Percentiles rank a stretch among this genome's conserved stretches.
Conservation (phyloP, 2,113 vertebrate genomes). For the Dendrocopos noguchii region DNA sequence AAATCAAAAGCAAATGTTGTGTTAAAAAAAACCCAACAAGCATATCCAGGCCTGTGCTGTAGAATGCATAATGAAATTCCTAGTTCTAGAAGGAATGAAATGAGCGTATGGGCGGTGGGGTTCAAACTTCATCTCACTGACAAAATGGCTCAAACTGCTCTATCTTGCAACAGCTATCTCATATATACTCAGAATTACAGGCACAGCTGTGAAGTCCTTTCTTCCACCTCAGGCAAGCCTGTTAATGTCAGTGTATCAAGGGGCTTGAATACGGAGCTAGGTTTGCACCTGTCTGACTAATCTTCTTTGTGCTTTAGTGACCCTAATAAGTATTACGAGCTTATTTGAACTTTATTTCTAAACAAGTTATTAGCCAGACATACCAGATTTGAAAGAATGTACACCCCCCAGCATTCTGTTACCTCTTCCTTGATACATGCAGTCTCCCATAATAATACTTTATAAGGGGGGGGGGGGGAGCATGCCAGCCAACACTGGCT, state of each 20-base stretch:
- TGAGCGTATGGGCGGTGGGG: rapidly evolving
- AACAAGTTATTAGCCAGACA: background rate
- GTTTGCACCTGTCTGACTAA: background rate
- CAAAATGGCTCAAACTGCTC: background rate
- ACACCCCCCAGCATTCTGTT: background rate
- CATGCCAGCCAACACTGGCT: background rate
- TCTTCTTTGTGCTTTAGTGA: background rate
- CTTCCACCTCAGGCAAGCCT: background rate
- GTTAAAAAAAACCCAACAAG: background rate
- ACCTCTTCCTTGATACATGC: background rate
- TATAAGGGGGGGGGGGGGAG: background rate
- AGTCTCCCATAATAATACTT: background rate
- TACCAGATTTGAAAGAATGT: background rate
- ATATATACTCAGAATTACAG: background rate
- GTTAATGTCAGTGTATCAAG: background rate
- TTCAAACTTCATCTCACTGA: background rate
- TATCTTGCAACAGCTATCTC: background rate
- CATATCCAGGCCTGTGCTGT: background rate
- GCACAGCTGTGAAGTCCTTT: background rate
- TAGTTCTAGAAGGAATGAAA: background rate
- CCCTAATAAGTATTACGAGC: background rate
- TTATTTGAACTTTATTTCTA: background rate
- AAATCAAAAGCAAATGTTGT: background rate
- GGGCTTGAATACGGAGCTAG: background rate
- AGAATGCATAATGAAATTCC: background rate